Conservation (phyloP, 1,140 invertebrate species). For the Hycleus phaleratus region DNA sequence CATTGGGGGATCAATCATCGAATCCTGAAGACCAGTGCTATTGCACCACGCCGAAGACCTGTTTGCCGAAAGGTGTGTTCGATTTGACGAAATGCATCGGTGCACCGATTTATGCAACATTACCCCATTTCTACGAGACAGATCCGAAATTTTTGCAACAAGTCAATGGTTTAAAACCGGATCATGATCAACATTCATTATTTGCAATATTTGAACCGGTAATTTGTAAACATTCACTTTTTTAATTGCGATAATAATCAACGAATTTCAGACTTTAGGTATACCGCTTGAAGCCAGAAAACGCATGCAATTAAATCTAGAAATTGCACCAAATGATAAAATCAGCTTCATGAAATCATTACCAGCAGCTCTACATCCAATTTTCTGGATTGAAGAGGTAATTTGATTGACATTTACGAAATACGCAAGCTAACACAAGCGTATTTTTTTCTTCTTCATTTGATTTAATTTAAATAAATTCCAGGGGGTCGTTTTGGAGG, state of each 20-base stretch:
- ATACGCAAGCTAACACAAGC: neutral
- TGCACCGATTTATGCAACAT: conserved; percentile 59
- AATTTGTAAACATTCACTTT: conserved; percentile 5
- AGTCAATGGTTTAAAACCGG: conserved; percentile 64
- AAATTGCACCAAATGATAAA: conserved; percentile 52
- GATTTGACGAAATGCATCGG: conserved; percentile 58
- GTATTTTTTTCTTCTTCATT: neutral
- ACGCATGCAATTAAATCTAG: conserved; percentile 61
- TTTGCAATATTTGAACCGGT: conserved; percentile 70
- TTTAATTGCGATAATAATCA: no score
- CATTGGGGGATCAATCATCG: conserved; percentile 51
- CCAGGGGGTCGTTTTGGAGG: conserved; percentile 17
- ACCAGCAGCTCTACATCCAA: conserved; percentile 50
- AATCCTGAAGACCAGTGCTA: conserved; percentile 64
- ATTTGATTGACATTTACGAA: neutral
- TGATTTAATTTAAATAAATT: neutral
- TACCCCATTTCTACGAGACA: conserved; percentile 72
- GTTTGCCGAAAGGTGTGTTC: conserved; percentile 60
- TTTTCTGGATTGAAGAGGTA: conserved; percentile 71
- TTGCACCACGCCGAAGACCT: conserved; percentile 52
- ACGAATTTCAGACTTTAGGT: neutral
- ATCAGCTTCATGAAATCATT: conserved; percentile 55
- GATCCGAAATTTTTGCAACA: conserved; percentile 55
- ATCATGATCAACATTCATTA: conserved; percentile 60
- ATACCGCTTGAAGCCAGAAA: conserved; percentile 55